Evolutionary conservation across 2,888 invertebrate genomes (phyloP).

Genomic region (Phaedon cochleariae): DNA sequence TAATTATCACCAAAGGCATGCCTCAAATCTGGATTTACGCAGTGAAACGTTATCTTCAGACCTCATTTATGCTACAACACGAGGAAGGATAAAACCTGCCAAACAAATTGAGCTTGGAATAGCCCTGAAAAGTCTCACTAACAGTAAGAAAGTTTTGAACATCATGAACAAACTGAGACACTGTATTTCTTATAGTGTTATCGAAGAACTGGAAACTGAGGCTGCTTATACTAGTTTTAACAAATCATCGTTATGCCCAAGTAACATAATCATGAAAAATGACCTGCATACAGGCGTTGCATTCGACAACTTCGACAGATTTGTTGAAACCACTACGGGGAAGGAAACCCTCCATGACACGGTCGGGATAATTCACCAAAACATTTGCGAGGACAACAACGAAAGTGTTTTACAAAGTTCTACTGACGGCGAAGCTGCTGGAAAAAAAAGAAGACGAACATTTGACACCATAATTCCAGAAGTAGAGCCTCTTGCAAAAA

Average conservation of each 20-base stretch:
- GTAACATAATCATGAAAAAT: slow-evolving; percentile 42
- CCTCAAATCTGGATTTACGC: slow-evolving; percentile 13
- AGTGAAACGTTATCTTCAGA: slow-evolving; percentile 44
- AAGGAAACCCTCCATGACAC: slow-evolving; percentile 50
- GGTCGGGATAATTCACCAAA: slow-evolving; percentile 34
- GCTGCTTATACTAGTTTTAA: slow-evolving; percentile 37
- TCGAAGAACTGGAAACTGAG: slow-evolving; percentile 52
- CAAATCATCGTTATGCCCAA: slow-evolving; percentile 42
- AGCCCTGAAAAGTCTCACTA: slow-evolving; percentile 47
- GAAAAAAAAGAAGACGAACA: no score
- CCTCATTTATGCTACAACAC: slow-evolving; percentile 38
- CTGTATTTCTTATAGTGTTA: slow-evolving; percentile 45
- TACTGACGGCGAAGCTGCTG: slow-evolving; percentile 32
- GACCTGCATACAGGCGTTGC: slow-evolving; percentile 47
- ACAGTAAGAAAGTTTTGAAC: slow-evolving; percentile 43
- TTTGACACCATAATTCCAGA: no score
- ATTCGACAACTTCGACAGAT: slow-evolving; percentile 42
- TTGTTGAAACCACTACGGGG: slow-evolving; percentile 37
- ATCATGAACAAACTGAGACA: slow-evolving; percentile 51
- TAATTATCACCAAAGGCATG: neutral
- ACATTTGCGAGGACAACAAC: slow-evolving; percentile 29
- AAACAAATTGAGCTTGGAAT: slow-evolving; percentile 35
- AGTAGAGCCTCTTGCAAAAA: no score
- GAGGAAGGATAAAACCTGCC: slow-evolving; percentile 2
- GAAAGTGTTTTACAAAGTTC: slow-evolving; percentile 31